A percentile compares a stretch with the other conserved stretches of the same genome.
These are phyloP conservation scores for Coptotermes formosanus DNA, from an alignment of 1,140 invertebrate genomes.

Conservation along the genomic window DNA sequence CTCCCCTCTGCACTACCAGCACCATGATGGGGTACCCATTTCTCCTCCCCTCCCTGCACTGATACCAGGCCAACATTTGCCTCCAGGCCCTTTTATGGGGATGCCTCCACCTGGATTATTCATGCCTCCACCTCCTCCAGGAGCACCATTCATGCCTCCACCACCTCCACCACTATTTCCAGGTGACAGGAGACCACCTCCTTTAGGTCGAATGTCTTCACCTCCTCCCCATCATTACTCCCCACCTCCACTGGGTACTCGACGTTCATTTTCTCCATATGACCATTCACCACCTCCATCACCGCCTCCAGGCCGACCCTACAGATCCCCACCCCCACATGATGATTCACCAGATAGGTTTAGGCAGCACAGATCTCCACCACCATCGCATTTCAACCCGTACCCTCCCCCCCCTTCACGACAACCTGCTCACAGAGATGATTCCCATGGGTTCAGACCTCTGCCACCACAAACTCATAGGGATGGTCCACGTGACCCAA, in stretches of 20 bases:
- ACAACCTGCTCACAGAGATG: slow-evolving; percentile 35
- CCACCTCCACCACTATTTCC: slow-evolving; percentile 52
- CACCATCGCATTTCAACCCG: background rate
- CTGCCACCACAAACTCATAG: slow-evolving; percentile 22
- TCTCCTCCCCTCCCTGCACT: slow-evolving; percentile 30
- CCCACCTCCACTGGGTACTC: background rate
- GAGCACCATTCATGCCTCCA: slow-evolving; percentile 37
- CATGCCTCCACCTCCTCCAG: background rate
- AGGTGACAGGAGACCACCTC: slow-evolving; percentile 59
- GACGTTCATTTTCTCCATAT: slow-evolving; percentile 24
- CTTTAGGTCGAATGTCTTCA: slow-evolving; percentile 62
- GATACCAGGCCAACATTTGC: slow-evolving; percentile 26
- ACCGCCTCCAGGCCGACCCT: background rate
- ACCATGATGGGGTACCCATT: slow-evolving; percentile 43
- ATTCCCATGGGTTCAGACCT: slow-evolving; percentile 32
- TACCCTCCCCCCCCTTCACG: background rate
- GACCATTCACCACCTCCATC: slow-evolving; percentile 37
- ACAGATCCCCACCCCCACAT: background rate
- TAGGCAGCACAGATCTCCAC: background rate
- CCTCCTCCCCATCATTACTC: slow-evolving; percentile 47
- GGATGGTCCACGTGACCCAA: slow-evolving; percentile 18
- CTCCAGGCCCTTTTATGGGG: slow-evolving; percentile 37
- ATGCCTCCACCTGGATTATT: slow-evolving; percentile 41
- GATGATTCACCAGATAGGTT: background rate
- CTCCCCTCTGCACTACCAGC: slow-evolving; percentile 51